phyloP scores from a whole-genome alignment of 2,797 vertebrate species.

The Alcedo atthis region DNA sequence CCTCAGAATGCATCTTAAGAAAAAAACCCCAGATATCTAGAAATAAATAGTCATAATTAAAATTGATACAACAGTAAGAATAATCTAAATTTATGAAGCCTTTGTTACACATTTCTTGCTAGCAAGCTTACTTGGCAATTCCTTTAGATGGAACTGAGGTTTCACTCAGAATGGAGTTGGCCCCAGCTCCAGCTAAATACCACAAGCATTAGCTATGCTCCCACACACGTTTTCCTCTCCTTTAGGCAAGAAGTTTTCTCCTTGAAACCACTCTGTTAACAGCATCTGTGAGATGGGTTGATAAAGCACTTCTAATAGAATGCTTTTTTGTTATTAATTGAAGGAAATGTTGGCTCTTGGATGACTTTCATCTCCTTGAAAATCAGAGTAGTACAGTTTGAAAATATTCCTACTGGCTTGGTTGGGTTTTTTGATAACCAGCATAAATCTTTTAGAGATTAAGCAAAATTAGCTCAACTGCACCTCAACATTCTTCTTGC shows the following conservation, averaged over 20 bases:
- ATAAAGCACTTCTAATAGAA: neutral
- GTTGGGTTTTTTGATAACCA: neutral
- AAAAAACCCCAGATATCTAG: neutral
- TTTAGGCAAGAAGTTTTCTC: neutral
- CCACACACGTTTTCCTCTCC: neutral
- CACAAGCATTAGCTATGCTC: neutral
- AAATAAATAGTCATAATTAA: neutral
- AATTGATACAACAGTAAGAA: neutral
- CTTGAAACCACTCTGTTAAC: neutral
- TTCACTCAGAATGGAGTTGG: neutral
- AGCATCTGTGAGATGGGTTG: neutral
- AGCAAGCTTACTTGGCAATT: neutral
- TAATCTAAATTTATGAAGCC: neutral
- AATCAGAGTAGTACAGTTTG: neutral
- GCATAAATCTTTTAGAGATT: neutral
- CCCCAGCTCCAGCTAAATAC: neutral
- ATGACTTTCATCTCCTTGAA: neutral
- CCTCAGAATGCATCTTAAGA: neutral
- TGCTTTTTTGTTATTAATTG: neutral
- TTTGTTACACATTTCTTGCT: neutral
- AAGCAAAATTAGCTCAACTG: neutral
- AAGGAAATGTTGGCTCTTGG: neutral
- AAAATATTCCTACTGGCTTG: neutral
- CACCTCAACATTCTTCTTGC: neutral
- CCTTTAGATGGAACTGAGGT: neutral